Base-by-base conservation (phyloP, 2,797 vertebrate genomes). In the Naso thynnoides region DNA sequence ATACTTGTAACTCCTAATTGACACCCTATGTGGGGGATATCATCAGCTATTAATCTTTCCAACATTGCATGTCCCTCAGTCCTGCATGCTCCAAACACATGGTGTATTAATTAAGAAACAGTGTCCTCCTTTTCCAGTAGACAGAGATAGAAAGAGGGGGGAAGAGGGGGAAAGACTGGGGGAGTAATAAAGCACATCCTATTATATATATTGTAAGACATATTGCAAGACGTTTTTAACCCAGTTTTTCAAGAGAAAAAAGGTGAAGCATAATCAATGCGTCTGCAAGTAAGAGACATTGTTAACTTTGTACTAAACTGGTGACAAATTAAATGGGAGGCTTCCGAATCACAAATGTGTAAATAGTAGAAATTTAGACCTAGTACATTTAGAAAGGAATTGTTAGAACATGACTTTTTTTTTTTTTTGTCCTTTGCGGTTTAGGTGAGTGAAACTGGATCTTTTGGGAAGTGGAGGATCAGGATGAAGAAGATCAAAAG, bases 71-170 rank as follows among this genome's bases (percentile, higher is more conserved):
- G 59, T 79, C 76, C 50, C 57, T 63, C 11, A 41, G 33, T 69
- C 36, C 4, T 41, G 33, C 45, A 47, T 41, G 45, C 42, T 73
- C 67, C 73, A 55, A 78, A 72, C 75, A 85, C 84, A 89, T 62
- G 59, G 70, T 65, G 77, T 71, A 78, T 76, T 89, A 74, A 88
- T 91, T 81, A 87, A 56, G 61, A 78, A 86, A 91, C 83, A 89
- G 88, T 88, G 74, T 62, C 60, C 24, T 70, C 76, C 76, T 89
- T 88, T 77, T 84, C 58, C 69, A 50, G 79, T 23, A 81, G 44
- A 84, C 39, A 59, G 47, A 56, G 36, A 66, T 38, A 59, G 42
- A 58, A 6, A 41, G 27, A 50, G 42, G 19, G 27, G 7, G 27
- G 60, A 49, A 70, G 18, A 53, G 19, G 61, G n/a, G 23, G 47